Conservation (phyloP, 1,140 invertebrate species). For the Drosophila insularis region DNA sequence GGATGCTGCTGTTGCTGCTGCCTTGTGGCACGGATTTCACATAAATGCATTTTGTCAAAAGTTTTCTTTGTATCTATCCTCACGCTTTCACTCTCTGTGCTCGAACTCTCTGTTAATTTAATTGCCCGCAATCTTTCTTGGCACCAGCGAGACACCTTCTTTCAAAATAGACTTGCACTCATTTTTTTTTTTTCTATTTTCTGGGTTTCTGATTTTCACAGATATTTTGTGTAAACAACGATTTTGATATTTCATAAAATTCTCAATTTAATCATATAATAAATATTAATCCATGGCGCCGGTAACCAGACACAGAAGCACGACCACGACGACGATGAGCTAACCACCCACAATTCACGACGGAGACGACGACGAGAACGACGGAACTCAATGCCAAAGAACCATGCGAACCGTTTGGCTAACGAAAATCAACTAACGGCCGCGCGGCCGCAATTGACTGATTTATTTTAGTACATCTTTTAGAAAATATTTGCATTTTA, state of each 20-base stretch:
- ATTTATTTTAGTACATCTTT: neutral
- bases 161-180: slow-evolving; percentile 59
- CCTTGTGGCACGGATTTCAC: slow-evolving; percentile 56
- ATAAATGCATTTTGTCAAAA: slow-evolving; percentile 72
- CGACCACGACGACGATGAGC: slow-evolving; percentile 6
- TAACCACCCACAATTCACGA: neutral
- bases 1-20: slow-evolving; percentile 24
- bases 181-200: no score
- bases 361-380: slow-evolving; percentile 1
- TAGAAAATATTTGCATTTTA: neutral
- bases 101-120: slow-evolving; percentile 12
- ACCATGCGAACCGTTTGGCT: slow-evolving; percentile 48
- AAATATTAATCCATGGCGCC: slow-evolving; percentile 20
- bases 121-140: slow-evolving; percentile 34
- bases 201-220: neutral
- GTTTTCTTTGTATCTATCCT: slow-evolving; percentile 24
- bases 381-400: slow-evolving; percentile 2
- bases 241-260: slow-evolving; percentile 19
- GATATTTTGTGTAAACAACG: slow-evolving; percentile 13
- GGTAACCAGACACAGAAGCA: neutral
- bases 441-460: neutral
- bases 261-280: slow-evolving; percentile 10
- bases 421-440: slow-evolving; percentile 40
- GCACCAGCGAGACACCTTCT: slow-evolving; percentile 8
- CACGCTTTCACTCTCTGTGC: neutral